These are phyloP conservation scores for Parasteatoda lunata DNA, from an alignment of 2,888 invertebrate genomes.

Conservation along the genomic window DNA sequence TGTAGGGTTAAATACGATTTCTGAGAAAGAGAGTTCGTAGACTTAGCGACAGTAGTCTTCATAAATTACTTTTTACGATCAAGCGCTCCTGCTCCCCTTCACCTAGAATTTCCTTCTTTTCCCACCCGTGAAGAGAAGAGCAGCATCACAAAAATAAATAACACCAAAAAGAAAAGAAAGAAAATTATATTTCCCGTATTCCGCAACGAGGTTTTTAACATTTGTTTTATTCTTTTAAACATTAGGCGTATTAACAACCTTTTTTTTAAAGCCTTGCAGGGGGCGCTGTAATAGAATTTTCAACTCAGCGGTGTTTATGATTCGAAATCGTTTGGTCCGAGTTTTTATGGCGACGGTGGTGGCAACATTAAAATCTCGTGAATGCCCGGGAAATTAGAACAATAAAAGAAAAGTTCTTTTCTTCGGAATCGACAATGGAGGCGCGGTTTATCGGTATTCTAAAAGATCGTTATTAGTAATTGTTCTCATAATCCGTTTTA, in stretches of 20 bases:
- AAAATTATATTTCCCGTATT: conserved; percentile 31
- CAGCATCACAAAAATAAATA: conserved; percentile 36
- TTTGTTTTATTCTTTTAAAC: conserved; percentile 5
- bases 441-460: conserved; percentile 28
- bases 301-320: conserved; percentile 37
- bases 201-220: not conserved
- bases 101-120: conserved; percentile 13
- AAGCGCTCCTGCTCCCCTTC: not conserved
- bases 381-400: conserved; percentile 41
- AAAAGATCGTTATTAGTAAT: conserved; percentile 33
- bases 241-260: conserved; percentile 15
- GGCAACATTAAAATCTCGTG: conserved; percentile 5
- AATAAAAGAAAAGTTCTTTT: conserved; percentile 28
- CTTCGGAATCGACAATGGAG: conserved; percentile 17
- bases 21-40: conserved; percentile 42
- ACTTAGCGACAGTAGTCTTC: conserved; percentile 46
- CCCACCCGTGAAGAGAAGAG: conserved; percentile 51
- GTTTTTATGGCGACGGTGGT: not conserved
- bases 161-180: conserved; percentile 7
- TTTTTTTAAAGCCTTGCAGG: conserved; percentile 20
- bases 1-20: conserved; percentile 28
- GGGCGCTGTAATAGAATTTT: conserved; percentile 44
- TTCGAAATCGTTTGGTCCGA: not conserved
- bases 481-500: conserved; percentile 44
- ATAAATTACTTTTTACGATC: conserved; percentile 64